Base-by-base conservation (phyloP, 2,888 invertebrate genomes). In the Cryptocephalus moraei region DNA sequence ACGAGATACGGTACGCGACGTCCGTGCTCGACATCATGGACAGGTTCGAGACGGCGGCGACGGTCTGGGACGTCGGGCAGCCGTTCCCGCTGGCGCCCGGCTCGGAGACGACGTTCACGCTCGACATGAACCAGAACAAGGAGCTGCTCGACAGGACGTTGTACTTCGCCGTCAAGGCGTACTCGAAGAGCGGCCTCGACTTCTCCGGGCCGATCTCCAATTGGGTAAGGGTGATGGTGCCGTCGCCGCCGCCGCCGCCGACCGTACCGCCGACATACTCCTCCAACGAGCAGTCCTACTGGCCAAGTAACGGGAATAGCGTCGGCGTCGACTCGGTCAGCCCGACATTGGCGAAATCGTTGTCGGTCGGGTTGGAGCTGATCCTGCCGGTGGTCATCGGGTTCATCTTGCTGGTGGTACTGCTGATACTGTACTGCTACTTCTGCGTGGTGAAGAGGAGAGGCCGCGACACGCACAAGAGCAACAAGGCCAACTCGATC, bases 91-190 rank as follows among this genome's bases (percentile, higher is more conserved):
- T 75, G 45, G 66, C 72, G 1, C 69, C 74, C 32, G 78, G 78
- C n/a, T 73, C 74, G 8, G 74, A 74, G 52, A 75, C 75, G 0
- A 70, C 73, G 2, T 73, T 72, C 56, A 73, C 70, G 1, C 50
- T 75, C 12, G 75, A 74, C 49, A 70, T 77, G 56, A 69, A 70
- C 1, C 63, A 70, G 33, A 72, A 73, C 41, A 70, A 69, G 4
- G 64, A 67, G 1, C 60, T 77, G 3, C 55, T 75, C 33, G 76
- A 77, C 47, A 70, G 72, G 50, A 70, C 75, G 1, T 58, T 75
- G 44, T 79, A 74, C 57, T 72, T 79, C 49, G 76, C 77, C 4
- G 62, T 80, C 2, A 69, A 75, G 33, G 74, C 77, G 1, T 74
- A 68, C 54, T 69, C 73, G 3, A 71, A 70, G 48, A 56, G 68